Percentiles rank a stretch among this genome's conserved stretches.
Evolutionary conservation across 2,888 invertebrate genomes (phyloP).

Genomic region (Melanostoma scalare): DNA sequence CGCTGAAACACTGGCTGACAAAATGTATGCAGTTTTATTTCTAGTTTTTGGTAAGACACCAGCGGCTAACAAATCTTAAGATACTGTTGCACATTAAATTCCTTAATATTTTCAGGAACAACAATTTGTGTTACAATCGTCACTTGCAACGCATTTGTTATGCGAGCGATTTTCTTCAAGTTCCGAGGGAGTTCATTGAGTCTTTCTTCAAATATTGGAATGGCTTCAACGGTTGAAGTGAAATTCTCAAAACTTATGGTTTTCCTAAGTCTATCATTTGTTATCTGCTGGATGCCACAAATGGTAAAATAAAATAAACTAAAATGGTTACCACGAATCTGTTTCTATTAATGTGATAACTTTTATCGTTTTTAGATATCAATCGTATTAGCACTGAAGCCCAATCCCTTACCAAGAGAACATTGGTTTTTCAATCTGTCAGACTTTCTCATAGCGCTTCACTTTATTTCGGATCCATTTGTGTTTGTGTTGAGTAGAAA

Average conservation of each 20-base stretch:
- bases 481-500: constrained; percentile 89
- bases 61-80: background rate
- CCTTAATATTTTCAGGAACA: constrained; percentile 84
- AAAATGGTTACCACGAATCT: constrained; percentile 13
- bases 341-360: background rate
- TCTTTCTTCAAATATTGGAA: constrained; percentile 78
- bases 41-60: constrained; percentile 87
- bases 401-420: constrained; percentile 76
- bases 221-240: constrained; percentile 88
- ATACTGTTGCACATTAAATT: background rate
- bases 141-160: constrained; percentile 91
- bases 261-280: constrained; percentile 90
- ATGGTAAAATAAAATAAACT: constrained; percentile 85
- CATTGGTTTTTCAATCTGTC: constrained; percentile 84
- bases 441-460: constrained; percentile 89
- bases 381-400: constrained; percentile 84
- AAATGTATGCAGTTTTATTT: constrained; percentile 89
- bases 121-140: constrained; percentile 89
- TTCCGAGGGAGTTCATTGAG: constrained; percentile 79
- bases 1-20: constrained; percentile 85
- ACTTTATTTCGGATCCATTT: constrained; percentile 92
- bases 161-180: constrained; percentile 86
- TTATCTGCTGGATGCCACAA: constrained; percentile 94
- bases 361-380: constrained; percentile 83
- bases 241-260: constrained; percentile 94